phyloP scores from a whole-genome alignment of 2,888 invertebrate species.

The Nezara viridula region DNA sequence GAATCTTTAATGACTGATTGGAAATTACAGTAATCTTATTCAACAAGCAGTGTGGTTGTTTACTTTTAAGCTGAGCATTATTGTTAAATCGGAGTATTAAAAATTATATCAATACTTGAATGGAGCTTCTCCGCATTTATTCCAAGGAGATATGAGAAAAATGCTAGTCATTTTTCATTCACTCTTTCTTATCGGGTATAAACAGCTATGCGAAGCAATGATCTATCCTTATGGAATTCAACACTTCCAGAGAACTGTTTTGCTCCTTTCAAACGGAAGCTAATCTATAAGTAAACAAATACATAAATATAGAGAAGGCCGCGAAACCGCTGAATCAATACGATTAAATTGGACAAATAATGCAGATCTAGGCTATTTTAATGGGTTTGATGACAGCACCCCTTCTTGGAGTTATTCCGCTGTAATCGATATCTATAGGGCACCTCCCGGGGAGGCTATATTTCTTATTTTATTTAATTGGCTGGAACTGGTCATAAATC shows the following conservation, averaged over 20 bases:
- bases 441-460: neutral
- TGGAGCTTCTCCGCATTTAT: neutral
- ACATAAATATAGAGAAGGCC: conserved; percentile 16
- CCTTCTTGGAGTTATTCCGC: neutral
- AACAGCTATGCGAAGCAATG: neutral
- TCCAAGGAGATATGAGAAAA: conserved; percentile 2
- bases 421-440: neutral
- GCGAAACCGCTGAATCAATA: neutral
- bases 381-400: neutral
- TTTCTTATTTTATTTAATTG: conserved; percentile 36
- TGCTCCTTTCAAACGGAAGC: neutral
- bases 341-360: neutral
- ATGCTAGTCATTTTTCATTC: conserved; percentile 5
- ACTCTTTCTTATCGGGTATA: neutral
- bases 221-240: neutral
- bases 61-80: too few species aligned
- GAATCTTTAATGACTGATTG: too few species aligned
- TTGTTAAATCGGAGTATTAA: too few species aligned
- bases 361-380: neutral
- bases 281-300: conserved; percentile 26
- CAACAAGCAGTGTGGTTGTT: too few species aligned
- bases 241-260: neutral
- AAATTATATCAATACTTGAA: neutral
- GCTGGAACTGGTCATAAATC: neutral
- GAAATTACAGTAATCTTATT: too few species aligned